Base-by-base conservation (phyloP, 2,797 vertebrate genomes). In the Atherinosoma microstoma region DNA sequence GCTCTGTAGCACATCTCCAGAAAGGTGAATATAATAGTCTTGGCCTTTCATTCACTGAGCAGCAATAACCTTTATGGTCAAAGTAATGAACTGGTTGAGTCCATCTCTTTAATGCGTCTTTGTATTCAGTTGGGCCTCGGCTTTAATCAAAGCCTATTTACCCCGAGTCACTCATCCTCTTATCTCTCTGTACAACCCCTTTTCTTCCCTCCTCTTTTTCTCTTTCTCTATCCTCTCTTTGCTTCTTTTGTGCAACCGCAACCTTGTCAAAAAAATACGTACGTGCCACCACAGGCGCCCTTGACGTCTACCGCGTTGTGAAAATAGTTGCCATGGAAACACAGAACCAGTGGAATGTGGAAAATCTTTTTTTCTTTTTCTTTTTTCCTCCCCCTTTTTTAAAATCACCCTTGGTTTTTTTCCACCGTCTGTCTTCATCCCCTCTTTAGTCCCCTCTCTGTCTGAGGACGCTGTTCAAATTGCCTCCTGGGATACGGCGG, bases 101-200 rank as follows among this genome's bases (percentile, higher is more conserved):
- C 88, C 82, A 84, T 91, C 86, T 80, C 83, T 90, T 91, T 91
- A 92, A 91, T 91, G 86, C 83, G 89, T 89, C 89, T 92, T 90
- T 88, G 87, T 88, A 91, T 92, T 91, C 89, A 89, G 73, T 51
- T 47, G 67, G 82, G 81, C 84, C 84, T 81, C 80, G 20, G 62
- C 84, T 91, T 91, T 87, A 91, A 92, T 92, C 90, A 92, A 91
- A 93, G 87, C 82, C 84, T 92, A 91, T 93, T 92, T 91, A 90
- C 89, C 85, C 82, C 27, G 71, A 92, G 85, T 92, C 91, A 91
- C 88, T 92, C 90, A 90, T 90, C 87, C 88, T 84, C 90, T 93
- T 92, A 92, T 93, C 90, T 92, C 79, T 66, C 70, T 22, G 67
- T 70, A 77, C 82, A 85, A 91, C 75, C 84, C 78, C 61, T 57